phyloP scores from a whole-genome alignment of 2,888 invertebrate species.

The Drosophila testacea region DNA sequence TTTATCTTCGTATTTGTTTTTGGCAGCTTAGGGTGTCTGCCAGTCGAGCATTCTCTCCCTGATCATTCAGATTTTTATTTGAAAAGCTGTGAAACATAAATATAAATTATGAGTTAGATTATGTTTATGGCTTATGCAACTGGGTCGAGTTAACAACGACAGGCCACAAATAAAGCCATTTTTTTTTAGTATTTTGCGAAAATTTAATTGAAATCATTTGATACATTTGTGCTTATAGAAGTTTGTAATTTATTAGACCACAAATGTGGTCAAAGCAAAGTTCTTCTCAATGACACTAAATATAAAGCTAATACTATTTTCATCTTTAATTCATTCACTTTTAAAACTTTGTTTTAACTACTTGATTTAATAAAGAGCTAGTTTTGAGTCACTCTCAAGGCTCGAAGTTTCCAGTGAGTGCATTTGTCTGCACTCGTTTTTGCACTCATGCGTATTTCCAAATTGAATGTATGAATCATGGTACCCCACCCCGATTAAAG shows the following conservation, averaged over 20 bases:
- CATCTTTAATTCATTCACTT: background rate
- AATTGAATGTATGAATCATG: conserved; percentile 40
- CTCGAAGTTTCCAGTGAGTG: conserved; percentile 29
- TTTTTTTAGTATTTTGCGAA: conserved; percentile 19
- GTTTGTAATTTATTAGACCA: conserved; percentile 8
- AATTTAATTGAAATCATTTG: conserved; percentile 31
- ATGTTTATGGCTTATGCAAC: conserved; percentile 41
- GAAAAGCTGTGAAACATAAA: conserved; percentile 8
- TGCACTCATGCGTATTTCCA: conserved; percentile 35
- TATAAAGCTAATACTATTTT: background rate
- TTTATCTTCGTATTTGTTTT: background rate
- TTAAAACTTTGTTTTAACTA: conserved; percentile 1
- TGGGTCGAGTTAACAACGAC: conserved; percentile 22
- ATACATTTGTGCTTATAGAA: conserved; percentile 13
- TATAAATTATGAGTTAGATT: conserved; percentile 47
- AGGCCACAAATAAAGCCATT: conserved; percentile 31
- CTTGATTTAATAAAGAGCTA: conserved; percentile 24
- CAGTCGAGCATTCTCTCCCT: background rate
- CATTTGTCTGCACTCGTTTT: conserved; percentile 5
- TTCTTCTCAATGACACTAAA: background rate
- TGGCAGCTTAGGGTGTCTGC: background rate
- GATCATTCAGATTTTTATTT: conserved; percentile 3
- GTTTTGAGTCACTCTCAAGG: conserved; percentile 37
- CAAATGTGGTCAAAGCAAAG: conserved; percentile 8
- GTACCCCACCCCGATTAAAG: background rate